Evolutionary conservation across 2,797 vertebrate species (phyloP).

Genomic region (Gastrophryne carolinensis): DNA sequence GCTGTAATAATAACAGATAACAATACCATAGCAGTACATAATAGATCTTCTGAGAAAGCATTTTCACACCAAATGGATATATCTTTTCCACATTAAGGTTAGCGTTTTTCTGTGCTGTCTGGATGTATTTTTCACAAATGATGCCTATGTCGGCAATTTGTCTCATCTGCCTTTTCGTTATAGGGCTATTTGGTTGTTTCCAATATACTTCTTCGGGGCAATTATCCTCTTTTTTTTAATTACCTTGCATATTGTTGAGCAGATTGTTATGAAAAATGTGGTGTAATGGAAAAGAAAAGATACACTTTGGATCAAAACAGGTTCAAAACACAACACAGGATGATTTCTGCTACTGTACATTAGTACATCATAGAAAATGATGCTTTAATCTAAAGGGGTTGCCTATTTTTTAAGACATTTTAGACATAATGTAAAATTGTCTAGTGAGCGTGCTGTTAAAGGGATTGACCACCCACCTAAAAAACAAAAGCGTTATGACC

Average conservation of each 20-base stretch:
- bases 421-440: no score
- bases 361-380: no score
- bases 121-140: constrained; percentile 12
- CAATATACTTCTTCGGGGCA: background rate
- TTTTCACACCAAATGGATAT: constrained; percentile 18
- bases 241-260: background rate
- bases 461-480: no score
- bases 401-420: no score
- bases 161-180: background rate
- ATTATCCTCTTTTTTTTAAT: constrained; percentile 10
- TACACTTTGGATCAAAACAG: no score
- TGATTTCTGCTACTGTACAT: no score
- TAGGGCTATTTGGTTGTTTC: background rate
- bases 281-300: background rate
- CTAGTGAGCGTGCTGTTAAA: no score
- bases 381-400: no score
- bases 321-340: no score
- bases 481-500: no score
- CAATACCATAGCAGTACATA: constrained; percentile 1
- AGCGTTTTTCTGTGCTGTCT: constrained; percentile 12
- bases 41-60: constrained; percentile 8
- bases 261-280: background rate
- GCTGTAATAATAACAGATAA: constrained; percentile 15
- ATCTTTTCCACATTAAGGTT: background rate
- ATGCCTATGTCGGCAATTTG: background rate